Conservation (phyloP, 2,888 invertebrate species). For the Drosophila longiperda region DNA sequence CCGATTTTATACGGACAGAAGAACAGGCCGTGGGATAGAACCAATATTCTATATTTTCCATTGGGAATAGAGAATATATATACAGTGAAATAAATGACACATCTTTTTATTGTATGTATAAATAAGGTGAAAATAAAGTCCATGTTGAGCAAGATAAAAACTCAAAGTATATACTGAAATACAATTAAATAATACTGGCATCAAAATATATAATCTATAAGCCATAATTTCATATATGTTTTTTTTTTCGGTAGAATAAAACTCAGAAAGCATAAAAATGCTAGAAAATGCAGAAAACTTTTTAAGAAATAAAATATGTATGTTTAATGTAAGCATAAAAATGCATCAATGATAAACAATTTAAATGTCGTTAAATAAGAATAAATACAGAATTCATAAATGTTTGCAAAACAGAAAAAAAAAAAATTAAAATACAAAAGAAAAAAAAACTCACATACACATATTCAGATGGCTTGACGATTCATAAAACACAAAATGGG, state of each 20-base stretch:
- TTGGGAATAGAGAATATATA: slow-evolving; percentile 14
- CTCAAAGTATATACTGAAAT: slow-evolving; percentile 16
- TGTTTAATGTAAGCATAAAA: slow-evolving; percentile 57
- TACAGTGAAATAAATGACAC: slow-evolving; percentile 5
- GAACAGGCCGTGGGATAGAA: not conserved
- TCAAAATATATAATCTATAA: slow-evolving; percentile 30
- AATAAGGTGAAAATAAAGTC: slow-evolving; percentile 67
- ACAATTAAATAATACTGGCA: slow-evolving; percentile 41
- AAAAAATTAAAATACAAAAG: slow-evolving; percentile 1
- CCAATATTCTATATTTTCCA: not conserved
- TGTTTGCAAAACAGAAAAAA: slow-evolving; percentile 19
- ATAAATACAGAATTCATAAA: slow-evolving; percentile 20
- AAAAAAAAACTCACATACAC: slow-evolving; percentile 26
- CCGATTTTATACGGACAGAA: not conserved
- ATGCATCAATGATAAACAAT: slow-evolving; percentile 54
- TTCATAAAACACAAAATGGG: not conserved
- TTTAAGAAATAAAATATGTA: slow-evolving; percentile 65
- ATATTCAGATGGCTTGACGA: slow-evolving; percentile 11
- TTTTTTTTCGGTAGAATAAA: slow-evolving; percentile 48
- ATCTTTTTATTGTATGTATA: slow-evolving; percentile 37
- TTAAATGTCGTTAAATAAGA: slow-evolving; percentile 60
- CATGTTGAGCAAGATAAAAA: slow-evolving; percentile 61
- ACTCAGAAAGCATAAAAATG: slow-evolving; percentile 17
- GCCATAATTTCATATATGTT: slow-evolving; percentile 59
- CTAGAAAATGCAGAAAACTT: slow-evolving; percentile 32